A percentile compares a stretch with the other conserved stretches of the same genome.
Evolutionary conservation across 2,888 invertebrate genomes (phyloP).

Genomic region (Lasioglossum oenotherae): DNA sequence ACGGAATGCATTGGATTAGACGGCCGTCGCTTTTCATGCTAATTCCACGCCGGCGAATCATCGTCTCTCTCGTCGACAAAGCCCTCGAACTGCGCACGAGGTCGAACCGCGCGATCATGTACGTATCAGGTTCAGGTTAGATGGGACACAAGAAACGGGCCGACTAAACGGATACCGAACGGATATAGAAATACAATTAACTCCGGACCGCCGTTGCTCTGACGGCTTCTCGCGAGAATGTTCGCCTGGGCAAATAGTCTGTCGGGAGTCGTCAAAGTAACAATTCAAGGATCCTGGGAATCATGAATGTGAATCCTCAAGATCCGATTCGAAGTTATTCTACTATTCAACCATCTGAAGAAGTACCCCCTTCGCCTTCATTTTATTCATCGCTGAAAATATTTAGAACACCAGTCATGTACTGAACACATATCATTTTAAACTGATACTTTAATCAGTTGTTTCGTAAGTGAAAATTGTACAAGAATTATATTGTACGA

Average conservation of each 20-base stretch:
- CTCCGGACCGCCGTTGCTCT: neutral
- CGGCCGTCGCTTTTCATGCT: constrained; percentile 53
- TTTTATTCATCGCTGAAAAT: neutral
- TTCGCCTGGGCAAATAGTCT: neutral
- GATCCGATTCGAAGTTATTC: neutral
- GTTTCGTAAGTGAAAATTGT: neutral
- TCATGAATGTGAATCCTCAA: neutral
- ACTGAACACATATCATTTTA: neutral
- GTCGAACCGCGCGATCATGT: neutral
- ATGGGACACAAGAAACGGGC: neutral
- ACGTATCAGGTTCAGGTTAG: neutral
- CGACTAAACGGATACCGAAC: constrained; percentile 1
- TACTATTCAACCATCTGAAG: neutral
- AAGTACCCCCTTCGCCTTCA: neutral
- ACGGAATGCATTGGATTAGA: constrained; percentile 62
- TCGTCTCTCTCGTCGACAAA: constrained; percentile 25
- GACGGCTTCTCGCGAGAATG: neutral
- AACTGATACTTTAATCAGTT: neutral
- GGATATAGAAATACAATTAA: constrained; percentile 19
- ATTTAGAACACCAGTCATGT: too few species aligned
- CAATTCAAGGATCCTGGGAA: neutral
- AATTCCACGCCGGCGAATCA: constrained; percentile 38
- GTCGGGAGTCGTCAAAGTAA: neutral
- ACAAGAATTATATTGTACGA: neutral
- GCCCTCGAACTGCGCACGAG: neutral